Percentiles rank a stretch among this genome's conserved stretches.
These are phyloP conservation scores for Cheilosia grossa DNA, from an alignment of 2,888 invertebrate genomes.

Conservation along the genomic window DNA sequence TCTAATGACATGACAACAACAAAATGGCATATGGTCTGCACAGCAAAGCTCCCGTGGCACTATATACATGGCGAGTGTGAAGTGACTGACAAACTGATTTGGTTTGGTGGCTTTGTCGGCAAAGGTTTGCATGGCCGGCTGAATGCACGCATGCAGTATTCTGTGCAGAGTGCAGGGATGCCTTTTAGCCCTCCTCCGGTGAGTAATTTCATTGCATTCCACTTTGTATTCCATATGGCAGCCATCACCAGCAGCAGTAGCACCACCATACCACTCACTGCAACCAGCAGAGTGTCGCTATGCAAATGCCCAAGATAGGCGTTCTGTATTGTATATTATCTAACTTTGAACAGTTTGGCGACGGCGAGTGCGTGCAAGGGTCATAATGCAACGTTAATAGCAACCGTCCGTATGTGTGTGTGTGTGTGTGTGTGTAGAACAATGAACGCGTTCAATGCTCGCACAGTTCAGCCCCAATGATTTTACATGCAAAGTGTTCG, in stretches of 20 bases:
- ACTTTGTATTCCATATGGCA: slow-evolving; percentile 69
- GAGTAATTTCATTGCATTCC: slow-evolving; percentile 68
- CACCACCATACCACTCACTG: slow-evolving; percentile 7
- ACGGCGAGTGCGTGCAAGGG: slow-evolving; percentile 13
- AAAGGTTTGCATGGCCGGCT: slow-evolving; percentile 39
- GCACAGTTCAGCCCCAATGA: slow-evolving; percentile 66
- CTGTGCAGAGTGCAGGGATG: slow-evolving; percentile 6
- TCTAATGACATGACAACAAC: slow-evolving; percentile 70
- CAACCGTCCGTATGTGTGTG: slow-evolving; percentile 37
- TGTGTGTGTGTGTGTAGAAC: slow-evolving; percentile 52
- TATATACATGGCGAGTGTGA: slow-evolving; percentile 12
- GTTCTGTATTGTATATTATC: slow-evolving; percentile 61
- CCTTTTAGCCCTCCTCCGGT: slow-evolving; percentile 35
- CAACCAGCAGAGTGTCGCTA: slow-evolving; percentile 31
- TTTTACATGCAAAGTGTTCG: slow-evolving; percentile 71
- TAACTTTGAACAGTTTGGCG: slow-evolving; percentile 58
- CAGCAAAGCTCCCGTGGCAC: slow-evolving; percentile 46
- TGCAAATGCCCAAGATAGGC: slow-evolving; percentile 70
- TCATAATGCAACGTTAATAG: slow-evolving; percentile 16
- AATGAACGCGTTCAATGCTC: slow-evolving; percentile 70
- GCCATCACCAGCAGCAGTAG: slow-evolving; percentile 48
- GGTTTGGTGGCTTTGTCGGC: slow-evolving; percentile 41
- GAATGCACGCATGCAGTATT: slow-evolving; percentile 19
- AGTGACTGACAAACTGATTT: slow-evolving; percentile 42
- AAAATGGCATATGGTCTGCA: slow-evolving; percentile 66